Conservation (phyloP, 2,797 vertebrate genomes). For the Malurus leucopterus region DNA sequence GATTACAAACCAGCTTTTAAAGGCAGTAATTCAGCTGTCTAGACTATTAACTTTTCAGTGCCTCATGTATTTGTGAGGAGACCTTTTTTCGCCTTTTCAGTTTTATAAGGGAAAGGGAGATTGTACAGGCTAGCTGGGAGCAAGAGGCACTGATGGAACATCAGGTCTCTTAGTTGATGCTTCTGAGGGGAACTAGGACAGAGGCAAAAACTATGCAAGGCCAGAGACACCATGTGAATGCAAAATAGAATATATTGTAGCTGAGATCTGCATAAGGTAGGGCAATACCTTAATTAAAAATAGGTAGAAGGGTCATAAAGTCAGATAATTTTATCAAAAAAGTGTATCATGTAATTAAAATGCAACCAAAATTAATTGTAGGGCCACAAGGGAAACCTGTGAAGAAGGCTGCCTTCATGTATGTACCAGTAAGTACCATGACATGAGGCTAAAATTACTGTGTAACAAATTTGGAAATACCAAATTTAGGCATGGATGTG, state of each 20-base stretch:
- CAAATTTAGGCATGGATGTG: neutral
- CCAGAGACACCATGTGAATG: rapidly evolving
- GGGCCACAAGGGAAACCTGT: neutral
- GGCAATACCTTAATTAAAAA: neutral
- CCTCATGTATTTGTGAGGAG: neutral
- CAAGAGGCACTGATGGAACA: neutral
- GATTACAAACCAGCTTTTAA: neutral
- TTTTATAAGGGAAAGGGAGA: neutral
- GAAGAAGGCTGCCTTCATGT: neutral
- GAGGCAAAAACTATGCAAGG: neutral
- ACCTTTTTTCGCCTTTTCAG: neutral
- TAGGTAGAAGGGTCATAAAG: neutral
- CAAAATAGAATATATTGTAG: neutral
- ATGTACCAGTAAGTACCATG: rapidly evolving
- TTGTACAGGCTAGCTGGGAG: neutral
- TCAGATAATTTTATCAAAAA: neutral
- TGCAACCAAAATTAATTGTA: neutral
- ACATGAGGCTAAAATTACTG: neutral
- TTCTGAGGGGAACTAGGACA: neutral
- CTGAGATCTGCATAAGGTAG: neutral
- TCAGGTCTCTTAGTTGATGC: neutral
- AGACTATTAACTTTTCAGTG: neutral
- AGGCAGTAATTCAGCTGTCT: neutral
- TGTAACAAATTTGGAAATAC: neutral
- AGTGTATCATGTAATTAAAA: neutral